Evolutionary conservation across 2,113 vertebrate genomes (phyloP).

Genomic region (Sylvia atricapilla): DNA sequence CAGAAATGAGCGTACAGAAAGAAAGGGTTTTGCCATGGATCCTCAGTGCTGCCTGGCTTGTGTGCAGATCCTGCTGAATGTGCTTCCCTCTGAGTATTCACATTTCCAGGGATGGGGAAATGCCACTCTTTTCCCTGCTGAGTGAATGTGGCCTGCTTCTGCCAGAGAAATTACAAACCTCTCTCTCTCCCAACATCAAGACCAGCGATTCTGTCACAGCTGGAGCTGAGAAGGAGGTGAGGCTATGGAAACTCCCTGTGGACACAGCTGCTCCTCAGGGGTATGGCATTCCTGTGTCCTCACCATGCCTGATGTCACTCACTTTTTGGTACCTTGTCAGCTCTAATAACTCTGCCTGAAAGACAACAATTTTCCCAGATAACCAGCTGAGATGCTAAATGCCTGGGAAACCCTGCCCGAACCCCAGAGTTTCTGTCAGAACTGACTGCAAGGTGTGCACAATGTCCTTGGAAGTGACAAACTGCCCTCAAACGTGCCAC

Average conservation of each 20-base stretch:
- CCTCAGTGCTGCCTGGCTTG: not conserved
- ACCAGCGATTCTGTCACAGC: not conserved
- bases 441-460: not conserved
- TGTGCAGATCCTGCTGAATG: not conserved
- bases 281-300: not conserved
- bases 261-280: not conserved
- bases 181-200: not conserved
- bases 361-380: not conserved
- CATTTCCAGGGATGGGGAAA: not conserved
- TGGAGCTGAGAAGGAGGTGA: not conserved
- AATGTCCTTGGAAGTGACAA: not conserved
- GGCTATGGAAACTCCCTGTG: not conserved
- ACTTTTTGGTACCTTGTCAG: not conserved
- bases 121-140: not conserved
- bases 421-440: not conserved
- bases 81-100: not conserved
- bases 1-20: not conserved
- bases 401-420: not conserved
- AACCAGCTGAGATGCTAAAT: not conserved
- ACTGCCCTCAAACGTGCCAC: rapidly evolving
- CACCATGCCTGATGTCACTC: not conserved
- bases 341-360: not conserved
- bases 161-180: not conserved
- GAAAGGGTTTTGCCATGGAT: not conserved
- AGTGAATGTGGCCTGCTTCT: not conserved